phyloP scores from a whole-genome alignment of 2,113 vertebrate species.

The Sorex araneus region DNA sequence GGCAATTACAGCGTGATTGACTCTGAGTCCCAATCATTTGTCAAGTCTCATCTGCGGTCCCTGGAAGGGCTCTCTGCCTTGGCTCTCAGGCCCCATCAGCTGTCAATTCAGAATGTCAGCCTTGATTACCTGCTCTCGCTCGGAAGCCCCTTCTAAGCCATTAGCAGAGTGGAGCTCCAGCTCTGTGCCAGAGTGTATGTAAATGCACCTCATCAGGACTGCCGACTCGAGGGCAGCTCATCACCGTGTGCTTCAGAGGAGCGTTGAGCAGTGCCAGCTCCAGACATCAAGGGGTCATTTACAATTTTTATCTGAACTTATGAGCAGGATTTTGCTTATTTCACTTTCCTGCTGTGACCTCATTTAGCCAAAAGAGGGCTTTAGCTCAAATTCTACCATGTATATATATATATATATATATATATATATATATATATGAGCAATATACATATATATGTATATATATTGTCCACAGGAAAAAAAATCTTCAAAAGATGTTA shows the following conservation, averaged over 20 bases:
- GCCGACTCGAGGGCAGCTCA: slow-evolving; percentile 44
- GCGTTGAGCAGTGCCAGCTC: not conserved
- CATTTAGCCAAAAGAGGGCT: not conserved
- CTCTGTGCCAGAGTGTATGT: slow-evolving; percentile 62
- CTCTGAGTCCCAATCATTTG: slow-evolving; percentile 79
- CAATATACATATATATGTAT: too few relatives aligned
- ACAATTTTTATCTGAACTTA: slow-evolving; percentile 44
- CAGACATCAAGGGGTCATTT: not conserved
- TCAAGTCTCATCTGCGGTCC: slow-evolving; percentile 86
- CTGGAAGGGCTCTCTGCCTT: slow-evolving; percentile 73
- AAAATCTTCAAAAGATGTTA: not conserved
- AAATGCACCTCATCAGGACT: slow-evolving; percentile 49
- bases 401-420: too few relatives aligned
- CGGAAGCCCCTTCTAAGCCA: slow-evolving; percentile 81
- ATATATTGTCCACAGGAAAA: too few relatives aligned
- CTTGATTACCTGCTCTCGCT: slow-evolving; percentile 78
- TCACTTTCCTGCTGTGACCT: not conserved
- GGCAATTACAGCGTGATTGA: slow-evolving; percentile 70
- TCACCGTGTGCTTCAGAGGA: not conserved
- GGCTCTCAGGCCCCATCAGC: slow-evolving; percentile 85
- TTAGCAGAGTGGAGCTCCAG: slow-evolving; percentile 70
- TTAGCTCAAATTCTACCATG: slow-evolving; percentile 36
- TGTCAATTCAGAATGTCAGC: slow-evolving; percentile 84
- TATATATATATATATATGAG: too few relatives aligned
- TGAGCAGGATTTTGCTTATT: slow-evolving; percentile 1